These are phyloP conservation scores for Melanitta fusca DNA, from an alignment of 2,797 vertebrate genomes.

Conservation along the genomic window DNA sequence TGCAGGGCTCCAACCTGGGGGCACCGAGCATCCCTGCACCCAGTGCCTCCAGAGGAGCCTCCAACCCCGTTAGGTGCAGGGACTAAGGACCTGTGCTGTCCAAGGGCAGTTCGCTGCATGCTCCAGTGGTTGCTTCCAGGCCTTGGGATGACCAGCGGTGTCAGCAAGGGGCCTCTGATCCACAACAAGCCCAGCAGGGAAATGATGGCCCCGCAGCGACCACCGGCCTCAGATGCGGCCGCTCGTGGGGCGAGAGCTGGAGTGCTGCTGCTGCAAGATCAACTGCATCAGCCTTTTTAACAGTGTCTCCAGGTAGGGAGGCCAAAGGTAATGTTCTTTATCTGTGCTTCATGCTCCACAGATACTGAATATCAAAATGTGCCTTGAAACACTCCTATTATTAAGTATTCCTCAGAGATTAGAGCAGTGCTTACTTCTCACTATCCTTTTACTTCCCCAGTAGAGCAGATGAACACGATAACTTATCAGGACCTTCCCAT, in stretches of 20 bases:
- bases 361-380: constrained; percentile 20
- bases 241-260: rapidly evolving
- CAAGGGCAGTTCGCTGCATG: background rate
- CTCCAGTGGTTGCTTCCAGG: background rate
- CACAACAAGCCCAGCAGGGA: background rate
- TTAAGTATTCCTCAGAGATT: background rate
- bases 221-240: rapidly evolving
- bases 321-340: constrained; percentile 68
- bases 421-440: background rate
- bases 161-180: rapidly evolving
- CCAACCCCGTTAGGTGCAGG: background rate
- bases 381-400: background rate
- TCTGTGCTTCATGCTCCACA: background rate
- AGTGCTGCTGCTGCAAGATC: background rate
- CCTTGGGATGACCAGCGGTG: background rate
- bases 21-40: background rate
- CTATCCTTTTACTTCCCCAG: background rate
- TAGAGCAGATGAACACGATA: background rate
- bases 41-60: background rate
- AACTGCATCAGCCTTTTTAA: background rate
- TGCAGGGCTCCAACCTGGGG: too few species aligned
- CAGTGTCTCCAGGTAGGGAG: background rate
- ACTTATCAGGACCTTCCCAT: background rate
- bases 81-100: rapidly evolving
- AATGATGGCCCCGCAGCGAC: background rate